Evolutionary conservation across 64 coral and sea anemone genomes (phyloP), one percentile per base, ranked within the genome.

Genomic region (Hydrozoanthus tunicans): DNA sequence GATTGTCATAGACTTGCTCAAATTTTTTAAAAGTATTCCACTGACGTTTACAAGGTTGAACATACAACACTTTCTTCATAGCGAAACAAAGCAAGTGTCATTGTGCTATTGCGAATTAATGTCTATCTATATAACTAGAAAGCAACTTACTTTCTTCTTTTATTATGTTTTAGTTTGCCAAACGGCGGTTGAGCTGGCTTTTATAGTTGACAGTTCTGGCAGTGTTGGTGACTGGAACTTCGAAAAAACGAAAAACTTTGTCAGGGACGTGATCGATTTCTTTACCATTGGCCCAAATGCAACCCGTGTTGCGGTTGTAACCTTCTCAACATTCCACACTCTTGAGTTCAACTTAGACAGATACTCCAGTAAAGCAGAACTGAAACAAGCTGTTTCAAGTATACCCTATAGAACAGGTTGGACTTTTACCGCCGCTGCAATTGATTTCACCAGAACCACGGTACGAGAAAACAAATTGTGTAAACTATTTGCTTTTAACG

Each of bases 221-320:
- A 98, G 94, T 75, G 94, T 98, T 0, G 89, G 89, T 4, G 63
- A 62, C 10, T 60, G 59, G 11, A 93, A 98, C 78, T 98, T 98
- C 56, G 15, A 79, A 0, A 82, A 93, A 91, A 77, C 95, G 13
- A 98, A 98, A 91, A 62, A 69, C 8, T 98, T 98, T 69, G 96
- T 98, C 20, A 91, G 93, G 11, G 89, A 98, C 56, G 94, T 98
- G 5, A 89, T 98, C 7, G 96, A 98, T 67, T 98, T 98, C 55
- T 98, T 98, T 73, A 95, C 95, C 79, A 95, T 98, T 20, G 96
- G 96, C 51, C n/a, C 56, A 23, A 80, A 81, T 7, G 96, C 93
- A 2, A 98, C 96, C 0, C 96, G 93, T 11, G 91, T 95, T 0
- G 93, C 77, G 11, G 91, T 95, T 4, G 92, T 98, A 12, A 93